These are phyloP conservation scores for Ennomos fuscantarius DNA, from an alignment of 2,888 invertebrate species.

Conservation along the genomic window DNA sequence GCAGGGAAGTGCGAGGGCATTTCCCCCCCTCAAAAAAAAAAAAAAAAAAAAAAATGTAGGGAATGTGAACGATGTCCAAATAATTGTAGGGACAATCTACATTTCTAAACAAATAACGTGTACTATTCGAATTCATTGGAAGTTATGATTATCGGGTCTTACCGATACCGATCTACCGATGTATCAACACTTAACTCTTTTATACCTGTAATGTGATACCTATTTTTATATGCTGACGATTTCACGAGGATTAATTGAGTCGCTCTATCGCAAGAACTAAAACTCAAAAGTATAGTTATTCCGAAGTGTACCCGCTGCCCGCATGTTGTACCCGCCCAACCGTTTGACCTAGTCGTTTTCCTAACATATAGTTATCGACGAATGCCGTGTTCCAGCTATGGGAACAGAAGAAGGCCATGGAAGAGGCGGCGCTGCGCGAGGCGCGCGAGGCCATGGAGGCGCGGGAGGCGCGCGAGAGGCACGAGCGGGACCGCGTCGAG, in stretches of 20 bases:
- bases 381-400: constrained; percentile 88
- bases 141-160: constrained; percentile 40
- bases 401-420: constrained; percentile 95
- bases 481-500: constrained; percentile 93
- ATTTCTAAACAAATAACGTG: constrained; percentile 8
- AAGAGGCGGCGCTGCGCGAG: constrained; percentile 93
- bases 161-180: constrained; percentile 32
- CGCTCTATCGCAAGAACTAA: neutral
- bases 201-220: constrained; percentile 19
- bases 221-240: constrained; percentile 28
- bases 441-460: constrained; percentile 91
- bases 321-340: constrained; percentile 14
- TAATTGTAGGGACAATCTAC: constrained; percentile 26
- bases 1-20: no score
- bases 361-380: constrained; percentile 41
- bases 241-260: constrained; percentile 5
- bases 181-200: constrained; percentile 24
- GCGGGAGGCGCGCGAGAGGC: constrained; percentile 88
- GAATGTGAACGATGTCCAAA: constrained; percentile 50
- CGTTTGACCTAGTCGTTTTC: constrained; percentile 25
- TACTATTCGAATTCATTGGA: constrained; percentile 27
- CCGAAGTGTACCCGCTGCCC: constrained; percentile 13
- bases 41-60: no score
- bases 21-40: no score
- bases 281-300: neutral